phyloP scores from a whole-genome alignment of 2,113 vertebrate genomes.

The Progne subis region DNA sequence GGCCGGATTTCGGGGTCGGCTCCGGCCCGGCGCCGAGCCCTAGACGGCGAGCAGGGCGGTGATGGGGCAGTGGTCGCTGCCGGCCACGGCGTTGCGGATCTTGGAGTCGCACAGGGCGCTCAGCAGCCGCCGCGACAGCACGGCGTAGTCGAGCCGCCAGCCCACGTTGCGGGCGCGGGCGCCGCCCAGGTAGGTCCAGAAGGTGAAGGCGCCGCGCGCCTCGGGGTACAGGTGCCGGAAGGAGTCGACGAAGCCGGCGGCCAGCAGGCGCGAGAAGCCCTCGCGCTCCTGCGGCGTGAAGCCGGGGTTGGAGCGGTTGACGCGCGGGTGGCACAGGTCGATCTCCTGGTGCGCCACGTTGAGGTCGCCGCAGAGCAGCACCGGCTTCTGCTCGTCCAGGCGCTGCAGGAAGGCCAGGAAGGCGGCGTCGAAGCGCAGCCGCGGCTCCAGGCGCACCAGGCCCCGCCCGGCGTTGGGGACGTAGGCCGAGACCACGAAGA shows the following conservation, averaged over 20 bases:
- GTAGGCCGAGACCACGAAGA: not conserved
- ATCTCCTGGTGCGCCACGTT: not conserved
- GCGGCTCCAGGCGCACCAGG: not conserved
- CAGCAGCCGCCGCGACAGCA: not conserved
- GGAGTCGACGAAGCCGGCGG: not conserved
- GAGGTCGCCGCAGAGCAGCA: not conserved
- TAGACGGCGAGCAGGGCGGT: not conserved
- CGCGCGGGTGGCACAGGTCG: not conserved
- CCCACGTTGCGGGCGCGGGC: not conserved
- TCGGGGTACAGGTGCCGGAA: not conserved
- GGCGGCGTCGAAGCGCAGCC: not conserved
- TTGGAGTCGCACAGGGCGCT: not conserved
- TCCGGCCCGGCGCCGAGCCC: too few species aligned
- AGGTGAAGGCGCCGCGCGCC: not conserved
- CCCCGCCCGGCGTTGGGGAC: not conserved
- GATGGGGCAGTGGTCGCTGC: not conserved
- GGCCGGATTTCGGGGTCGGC: too few species aligned
- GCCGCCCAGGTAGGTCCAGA: not conserved
- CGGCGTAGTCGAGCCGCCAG: not conserved
- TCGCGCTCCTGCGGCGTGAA: not conserved
- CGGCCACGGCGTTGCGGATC: accelerated
- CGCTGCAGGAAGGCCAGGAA: not conserved
- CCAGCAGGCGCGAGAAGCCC: not conserved
- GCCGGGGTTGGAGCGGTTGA: not conserved
- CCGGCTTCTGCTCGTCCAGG: not conserved